Evolutionary conservation across 2,797 vertebrate species (phyloP).

Genomic region (Urophycis tenuis): DNA sequence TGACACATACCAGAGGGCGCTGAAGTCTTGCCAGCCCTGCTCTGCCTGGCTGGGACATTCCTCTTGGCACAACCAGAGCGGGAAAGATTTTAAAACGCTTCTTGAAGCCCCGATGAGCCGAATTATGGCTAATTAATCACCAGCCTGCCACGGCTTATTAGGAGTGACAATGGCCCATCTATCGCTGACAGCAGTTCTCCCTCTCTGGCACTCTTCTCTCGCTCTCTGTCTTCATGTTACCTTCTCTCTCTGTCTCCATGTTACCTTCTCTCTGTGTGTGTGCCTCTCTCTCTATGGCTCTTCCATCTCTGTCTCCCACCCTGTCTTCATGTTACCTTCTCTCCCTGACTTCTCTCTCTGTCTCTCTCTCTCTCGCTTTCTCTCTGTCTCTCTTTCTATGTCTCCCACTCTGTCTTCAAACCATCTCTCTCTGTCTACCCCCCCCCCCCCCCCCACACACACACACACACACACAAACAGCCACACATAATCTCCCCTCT

Average conservation of each 20-base stretch:
- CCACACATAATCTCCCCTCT: constrained; percentile 8
- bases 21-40: constrained; percentile 46
- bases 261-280: no score
- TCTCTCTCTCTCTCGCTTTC: neutral
- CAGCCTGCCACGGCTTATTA: constrained; percentile 51
- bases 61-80: constrained; percentile 42
- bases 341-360: constrained; percentile 35
- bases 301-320: constrained; percentile 18
- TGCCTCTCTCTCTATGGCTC: constrained; percentile 21
- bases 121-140: constrained; percentile 58
- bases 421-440: no score
- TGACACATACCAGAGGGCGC: constrained; percentile 38
- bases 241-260: constrained; percentile 16
- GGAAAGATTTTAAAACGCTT: constrained; percentile 44
- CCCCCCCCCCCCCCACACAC: neutral
- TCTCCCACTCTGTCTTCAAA: constrained; percentile 18
- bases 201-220: neutral
- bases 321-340: constrained; percentile 20
- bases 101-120: constrained; percentile 48
- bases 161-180: constrained; percentile 42
- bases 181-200: constrained; percentile 40
- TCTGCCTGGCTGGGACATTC: constrained; percentile 47
- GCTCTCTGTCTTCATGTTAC: constrained; percentile 14
- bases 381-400: neutral
- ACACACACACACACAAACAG: constrained; percentile 11